Base-by-base conservation (phyloP, 2,113 vertebrate genomes). In the Eira barbara region DNA sequence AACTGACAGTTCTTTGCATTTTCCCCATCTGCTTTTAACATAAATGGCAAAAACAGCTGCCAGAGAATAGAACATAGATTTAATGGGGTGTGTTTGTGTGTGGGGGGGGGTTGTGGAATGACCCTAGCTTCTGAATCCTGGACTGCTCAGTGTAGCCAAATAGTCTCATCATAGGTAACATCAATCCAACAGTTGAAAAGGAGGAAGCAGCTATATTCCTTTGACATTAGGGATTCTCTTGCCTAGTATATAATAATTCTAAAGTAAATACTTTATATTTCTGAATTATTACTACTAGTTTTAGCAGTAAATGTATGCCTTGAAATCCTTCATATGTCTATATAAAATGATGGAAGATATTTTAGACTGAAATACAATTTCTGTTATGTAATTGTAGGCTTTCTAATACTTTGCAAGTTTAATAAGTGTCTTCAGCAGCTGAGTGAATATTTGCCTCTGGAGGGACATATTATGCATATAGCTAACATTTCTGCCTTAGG, bases 31-130 rank as follows among this genome's bases (percentile, higher is more conserved):
- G 98, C 98, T 98, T 98, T 98, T 98, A 98, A 98, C 93, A 65
- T 97, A 98, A 98, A 99, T 98, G 98, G 96, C 71, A 98, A 99
- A 99, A 98, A 97, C 98, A 99, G 98, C 98, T 99, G 98, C 97
- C 97, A 98, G 86, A 98, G 95, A 96, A 31, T 36, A 98, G 94
- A 97, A 98, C 93, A 94, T 82, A 95, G 96, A 97, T 98, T 98
- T 98, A 96, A 98, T 42, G 45, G 96, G 45, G 11, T 5, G 63
- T 29, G 73, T 27, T 27, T 61, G 25, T 17, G n/a, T 55, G 39
- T 4, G 79, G 8, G n/a, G 52, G n/a, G 42, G 49, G 42, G 78
- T 55, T 74, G 78, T 63, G 42, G 82, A 96, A 65, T 95, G 94
- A 97, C 83, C 74, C 29, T 21, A 94, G 96, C 96, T 98, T 97